Evolutionary conservation across 2,797 vertebrate species (phyloP), one percentile per base, ranked within the genome.

Genomic region (Oreortyx pictus): DNA sequence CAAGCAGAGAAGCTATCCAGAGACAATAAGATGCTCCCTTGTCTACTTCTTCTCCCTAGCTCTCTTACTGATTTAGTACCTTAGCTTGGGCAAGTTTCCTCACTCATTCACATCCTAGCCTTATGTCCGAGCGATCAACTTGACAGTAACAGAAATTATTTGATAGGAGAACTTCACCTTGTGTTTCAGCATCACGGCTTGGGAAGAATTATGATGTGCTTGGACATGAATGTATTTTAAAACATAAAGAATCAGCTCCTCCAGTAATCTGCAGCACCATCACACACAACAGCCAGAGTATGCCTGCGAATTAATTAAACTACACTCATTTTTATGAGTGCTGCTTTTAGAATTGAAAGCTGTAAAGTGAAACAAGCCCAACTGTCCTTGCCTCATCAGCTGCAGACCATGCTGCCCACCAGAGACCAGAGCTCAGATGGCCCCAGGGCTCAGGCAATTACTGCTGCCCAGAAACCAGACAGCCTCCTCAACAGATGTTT

Each of bases 291-390:
- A 86, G 43, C 17, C 52, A 64, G 50, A 72, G 47, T 37, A 80
- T 25, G 81, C 25, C 83, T 86, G 37, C 0, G 3, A 88, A 86
- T 64, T 75, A 43, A 43, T 19, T 33, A 72, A 56, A 59, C 31
- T 41, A 46, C 46, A 56, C 35, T 72, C 59, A 44, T 23, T 83
- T 83, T 73, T 27, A 88, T 19, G 14, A 56, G 39, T 60, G 66
- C 47, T 85, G 46, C n/a, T 92, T 68, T 93, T 65, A 14, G 47
- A 80, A 82, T 37, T 31, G 84, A 85, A 90, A 82, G 76, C 29
- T 67, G 52, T 35, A 92, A 93, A 60, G 9, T 3, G 5, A 61
- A 1, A 86, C 57, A 89, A 86, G 37, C 78, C 33, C 33, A 77
- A 43, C 19, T 2, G 7, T 37, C 12, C 66, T 65, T 54, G 33